phyloP scores from a whole-genome alignment of 1,140 invertebrate genomes.

The Polyergus mexicanus region DNA sequence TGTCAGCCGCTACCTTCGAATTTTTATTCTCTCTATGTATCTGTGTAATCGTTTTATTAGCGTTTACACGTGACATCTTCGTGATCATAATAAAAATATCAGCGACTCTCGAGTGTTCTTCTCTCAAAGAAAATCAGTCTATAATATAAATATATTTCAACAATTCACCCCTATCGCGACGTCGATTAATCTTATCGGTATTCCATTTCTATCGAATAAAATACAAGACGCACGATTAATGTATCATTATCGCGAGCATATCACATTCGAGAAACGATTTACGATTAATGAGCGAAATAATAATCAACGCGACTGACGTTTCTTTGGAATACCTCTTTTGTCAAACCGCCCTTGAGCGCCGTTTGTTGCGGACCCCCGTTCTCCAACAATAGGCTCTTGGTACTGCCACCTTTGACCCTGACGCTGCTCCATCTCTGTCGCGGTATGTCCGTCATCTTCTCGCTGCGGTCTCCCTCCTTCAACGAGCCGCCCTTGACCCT shows the following conservation, averaged over 20 bases:
- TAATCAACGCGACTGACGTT: slow-evolving; percentile 28
- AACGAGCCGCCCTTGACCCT: slow-evolving; percentile 81
- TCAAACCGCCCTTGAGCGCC: slow-evolving; percentile 78
- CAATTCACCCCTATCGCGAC: not conserved
- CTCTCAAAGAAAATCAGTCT: no score
- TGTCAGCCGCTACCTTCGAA: not conserved
- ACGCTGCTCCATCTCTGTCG: slow-evolving; percentile 85
- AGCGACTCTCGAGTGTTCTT: not conserved
- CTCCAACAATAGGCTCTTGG: slow-evolving; percentile 84
- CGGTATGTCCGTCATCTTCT: slow-evolving; percentile 73
- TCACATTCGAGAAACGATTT: not conserved
- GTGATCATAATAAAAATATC: not conserved
- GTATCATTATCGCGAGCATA: not conserved
- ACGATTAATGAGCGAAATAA: not conserved
- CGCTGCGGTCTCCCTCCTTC: slow-evolving; percentile 78
- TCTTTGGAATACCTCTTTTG: slow-evolving; percentile 82
- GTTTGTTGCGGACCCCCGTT: slow-evolving; percentile 82
- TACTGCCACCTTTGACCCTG: slow-evolving; percentile 83
- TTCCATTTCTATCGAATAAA: not conserved
- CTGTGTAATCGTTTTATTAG: not conserved
- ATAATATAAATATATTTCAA: not conserved
- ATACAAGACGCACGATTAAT: not conserved
- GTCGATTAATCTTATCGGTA: not conserved
- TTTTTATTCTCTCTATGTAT: slow-evolving; percentile 3
- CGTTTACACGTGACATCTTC: not conserved